Base-by-base conservation (phyloP, 2,113 vertebrate genomes). In the Pipra filicauda region DNA sequence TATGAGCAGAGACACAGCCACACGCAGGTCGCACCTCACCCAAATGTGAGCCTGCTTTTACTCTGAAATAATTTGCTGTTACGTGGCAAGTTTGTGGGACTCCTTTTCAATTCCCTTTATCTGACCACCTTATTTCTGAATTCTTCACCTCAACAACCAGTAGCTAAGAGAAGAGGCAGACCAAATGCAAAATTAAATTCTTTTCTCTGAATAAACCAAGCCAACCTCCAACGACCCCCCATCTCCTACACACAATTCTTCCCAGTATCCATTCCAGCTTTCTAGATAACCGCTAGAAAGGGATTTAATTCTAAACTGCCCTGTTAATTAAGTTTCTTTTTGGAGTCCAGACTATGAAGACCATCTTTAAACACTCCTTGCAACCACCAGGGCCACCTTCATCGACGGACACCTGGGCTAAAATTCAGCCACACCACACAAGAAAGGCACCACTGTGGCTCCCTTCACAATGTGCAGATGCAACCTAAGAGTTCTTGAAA, bases 1-100 rank as follows among this genome's bases (percentile, higher is more conserved):
- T 11, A 4, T 0, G 12, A 71, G 26, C 41, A 30, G 62, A 44
- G 35, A 15, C 5, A 4, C 6, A 8, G 52, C 55, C 51, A 15
- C 3, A 4, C 0, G 0, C 3, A 6, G 48, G 28, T 37, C 55
- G 81, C 16, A 11, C 26, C 33, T 93, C 43, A 48, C 21, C 15
- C 61, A 35, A 64, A 37, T 2, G 11, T 1, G 3, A 82, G 11
- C 24, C 73, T 67, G 49, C 4, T 67, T 74, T 87, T 37, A 26
- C 31, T 21, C 1, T 0, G 0, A 57, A 67, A 46, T 39, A 4
- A 57, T 24, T 27, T 69, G 23, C 44, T 64, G 20, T 43, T 54
- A 23, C 6, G 5, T 15, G 23, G 27, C 37, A 82, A 39, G 14
- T 57, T 52, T 88, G 16, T 23, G 12, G 21, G 15, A 44, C 22